A percentile compares a stretch with the other conserved stretches of the same genome.
Conservation (phyloP, 2,888 invertebrate species). For the Mylabris sibirica region DNA sequence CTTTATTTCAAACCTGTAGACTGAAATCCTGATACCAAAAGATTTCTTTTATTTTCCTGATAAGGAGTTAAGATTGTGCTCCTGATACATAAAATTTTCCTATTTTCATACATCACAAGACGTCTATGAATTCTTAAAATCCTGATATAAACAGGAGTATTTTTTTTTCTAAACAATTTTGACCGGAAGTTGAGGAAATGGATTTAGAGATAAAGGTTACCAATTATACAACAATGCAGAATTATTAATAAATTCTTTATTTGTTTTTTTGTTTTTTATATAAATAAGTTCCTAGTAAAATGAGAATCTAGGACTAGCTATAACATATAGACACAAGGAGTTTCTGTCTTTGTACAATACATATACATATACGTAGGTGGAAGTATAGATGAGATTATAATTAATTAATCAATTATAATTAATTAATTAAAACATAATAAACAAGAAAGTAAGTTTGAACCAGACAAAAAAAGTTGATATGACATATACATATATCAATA, state of each 20-base stretch:
- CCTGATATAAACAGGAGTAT: no score
- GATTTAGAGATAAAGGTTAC: neutral
- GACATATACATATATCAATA: constrained; percentile 24
- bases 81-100: no score
- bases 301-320: constrained; percentile 59
- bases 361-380: constrained; percentile 58
- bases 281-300: constrained; percentile 58
- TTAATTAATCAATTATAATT: constrained; percentile 22
- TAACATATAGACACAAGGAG: constrained; percentile 57
- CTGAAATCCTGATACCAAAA: no score
- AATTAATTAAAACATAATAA: constrained; percentile 23
- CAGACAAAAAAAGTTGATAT: constrained; percentile 32
- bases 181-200: no score
- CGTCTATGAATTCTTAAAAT: no score
- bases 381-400: constrained; percentile 50
- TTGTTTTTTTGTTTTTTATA: constrained; percentile 47
- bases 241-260: constrained; percentile 54
- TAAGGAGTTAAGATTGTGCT: no score
- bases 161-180: no score
- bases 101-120: no score
- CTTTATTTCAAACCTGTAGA: no score
- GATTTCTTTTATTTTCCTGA: no score
- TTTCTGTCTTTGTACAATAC: constrained; percentile 55
- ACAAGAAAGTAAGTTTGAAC: constrained; percentile 33
- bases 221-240: constrained; percentile 1